A percentile compares a stretch with the other conserved stretches of the same genome.
Evolutionary conservation across 2,113 vertebrate genomes (phyloP).

Genomic region (Proterorhinus semilunaris): DNA sequence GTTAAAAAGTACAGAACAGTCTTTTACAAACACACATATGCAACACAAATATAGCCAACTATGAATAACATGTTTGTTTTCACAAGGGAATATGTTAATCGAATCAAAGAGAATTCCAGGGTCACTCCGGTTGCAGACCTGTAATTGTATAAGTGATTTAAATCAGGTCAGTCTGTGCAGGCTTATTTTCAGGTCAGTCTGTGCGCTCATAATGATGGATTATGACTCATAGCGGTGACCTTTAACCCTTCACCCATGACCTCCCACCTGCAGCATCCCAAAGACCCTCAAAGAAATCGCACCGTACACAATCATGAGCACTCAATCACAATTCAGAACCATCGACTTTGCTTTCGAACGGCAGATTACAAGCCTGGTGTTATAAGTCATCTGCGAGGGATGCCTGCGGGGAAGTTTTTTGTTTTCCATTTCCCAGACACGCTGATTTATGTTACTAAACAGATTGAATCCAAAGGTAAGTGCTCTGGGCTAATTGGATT

Average conservation of each 20-base stretch:
- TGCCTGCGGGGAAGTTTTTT: constrained; percentile 36
- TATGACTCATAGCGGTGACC: constrained; percentile 8
- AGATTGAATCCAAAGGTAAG: constrained; percentile 61
- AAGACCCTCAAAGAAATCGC: constrained; percentile 6
- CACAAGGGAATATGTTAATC: constrained; percentile 13
- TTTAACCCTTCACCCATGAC: constrained; percentile 17
- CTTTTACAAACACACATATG: background rate
- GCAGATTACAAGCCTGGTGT: constrained; percentile 25
- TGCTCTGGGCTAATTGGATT: constrained; percentile 59
- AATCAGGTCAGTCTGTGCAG: constrained; percentile 34
- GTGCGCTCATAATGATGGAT: constrained; percentile 44
- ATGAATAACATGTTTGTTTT: too few relatives aligned
- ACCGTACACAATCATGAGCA: constrained; percentile 3
- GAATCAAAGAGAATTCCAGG: constrained; percentile 53
- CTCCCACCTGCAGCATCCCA: background rate
- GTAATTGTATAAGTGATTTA: constrained; percentile 70
- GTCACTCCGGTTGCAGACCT: constrained; percentile 55
- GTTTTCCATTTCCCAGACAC: constrained; percentile 55
- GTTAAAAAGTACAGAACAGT: too few relatives aligned
- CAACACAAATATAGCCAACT: too few relatives aligned
- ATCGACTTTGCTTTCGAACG: constrained; percentile 29
- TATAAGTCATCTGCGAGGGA: constrained; percentile 34
- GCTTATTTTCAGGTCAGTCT: constrained; percentile 47
- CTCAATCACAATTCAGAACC: constrained; percentile 41
- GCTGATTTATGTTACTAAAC: constrained; percentile 44